Conservation (phyloP, 2,888 invertebrate species). For the Rhagium mordax region DNA sequence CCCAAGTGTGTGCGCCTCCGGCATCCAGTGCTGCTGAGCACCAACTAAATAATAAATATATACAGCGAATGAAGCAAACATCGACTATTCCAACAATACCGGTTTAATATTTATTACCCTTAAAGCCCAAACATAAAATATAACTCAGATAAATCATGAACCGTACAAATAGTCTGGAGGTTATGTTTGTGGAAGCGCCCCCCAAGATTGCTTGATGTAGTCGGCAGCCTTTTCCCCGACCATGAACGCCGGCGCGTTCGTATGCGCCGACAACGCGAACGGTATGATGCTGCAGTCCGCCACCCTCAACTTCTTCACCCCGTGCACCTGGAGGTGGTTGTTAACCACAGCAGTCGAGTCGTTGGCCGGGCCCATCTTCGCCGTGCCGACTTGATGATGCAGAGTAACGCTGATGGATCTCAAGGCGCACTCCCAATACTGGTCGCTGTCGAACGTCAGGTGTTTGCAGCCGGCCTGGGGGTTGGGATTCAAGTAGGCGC, state of each 20-base stretch:
- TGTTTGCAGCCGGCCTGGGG: constrained; percentile 74
- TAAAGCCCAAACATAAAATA: too few relatives aligned
- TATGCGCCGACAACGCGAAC: constrained; percentile 77
- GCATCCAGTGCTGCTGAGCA: too few relatives aligned
- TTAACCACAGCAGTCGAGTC: constrained; percentile 72
- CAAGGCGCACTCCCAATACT: constrained; percentile 79
- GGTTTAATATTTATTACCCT: too few relatives aligned
- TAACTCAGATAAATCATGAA: too few relatives aligned
- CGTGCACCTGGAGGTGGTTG: constrained; percentile 71
- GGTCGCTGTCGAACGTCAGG: constrained; percentile 73
- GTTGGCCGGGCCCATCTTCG: constrained; percentile 72
- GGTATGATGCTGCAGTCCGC: constrained; percentile 82
- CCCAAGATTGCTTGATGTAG: constrained; percentile 74
- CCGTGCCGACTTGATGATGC: constrained; percentile 79
- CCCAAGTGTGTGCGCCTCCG: too few relatives aligned
- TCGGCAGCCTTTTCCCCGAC: constrained; percentile 81
- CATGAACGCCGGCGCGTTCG: constrained; percentile 80
- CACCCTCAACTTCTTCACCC: constrained; percentile 76
- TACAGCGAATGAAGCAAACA: too few relatives aligned
- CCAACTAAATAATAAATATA: too few relatives aligned
- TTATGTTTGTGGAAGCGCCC: neutral
- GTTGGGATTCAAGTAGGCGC: constrained; percentile 73
- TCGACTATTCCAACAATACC: too few relatives aligned
- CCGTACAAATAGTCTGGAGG: too few relatives aligned
- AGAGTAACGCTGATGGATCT: constrained; percentile 76